phyloP scores from a whole-genome alignment of 2,113 vertebrate genomes.

The Natator depressus region DNA sequence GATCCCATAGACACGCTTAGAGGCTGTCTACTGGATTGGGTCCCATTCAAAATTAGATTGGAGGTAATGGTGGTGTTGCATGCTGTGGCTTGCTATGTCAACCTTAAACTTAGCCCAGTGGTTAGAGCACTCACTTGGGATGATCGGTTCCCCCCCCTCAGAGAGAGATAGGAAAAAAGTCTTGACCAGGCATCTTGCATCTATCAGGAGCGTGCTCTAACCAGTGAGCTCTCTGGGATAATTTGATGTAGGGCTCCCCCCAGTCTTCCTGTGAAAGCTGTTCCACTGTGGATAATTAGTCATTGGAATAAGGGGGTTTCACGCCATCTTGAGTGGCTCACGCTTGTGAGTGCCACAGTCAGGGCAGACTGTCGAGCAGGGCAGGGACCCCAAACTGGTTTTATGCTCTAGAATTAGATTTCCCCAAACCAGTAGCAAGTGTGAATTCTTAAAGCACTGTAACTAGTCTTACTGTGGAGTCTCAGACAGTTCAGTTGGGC shows the following conservation, averaged over 20 bases:
- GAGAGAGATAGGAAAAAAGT: neutral
- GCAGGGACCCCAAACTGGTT: no score
- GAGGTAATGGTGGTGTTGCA: neutral
- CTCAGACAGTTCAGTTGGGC: no score
- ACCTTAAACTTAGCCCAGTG: neutral
- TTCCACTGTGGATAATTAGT: neutral
- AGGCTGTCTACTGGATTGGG: neutral
- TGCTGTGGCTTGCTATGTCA: neutral
- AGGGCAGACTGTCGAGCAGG: neutral
- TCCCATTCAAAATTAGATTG: neutral
- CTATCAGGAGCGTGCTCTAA: neutral
- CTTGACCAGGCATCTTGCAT: neutral
- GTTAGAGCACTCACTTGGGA: neutral
- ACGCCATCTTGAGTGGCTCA: neutral
- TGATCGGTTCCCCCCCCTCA: neutral
- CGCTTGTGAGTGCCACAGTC: neutral
- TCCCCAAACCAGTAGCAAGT: neutral
- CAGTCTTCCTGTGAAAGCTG: neutral
- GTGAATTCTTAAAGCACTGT: neutral
- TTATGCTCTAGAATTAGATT: neutral
- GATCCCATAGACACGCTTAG: neutral
- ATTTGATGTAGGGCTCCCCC: no score
- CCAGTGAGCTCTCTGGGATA: neutral
- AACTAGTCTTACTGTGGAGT: neutral
- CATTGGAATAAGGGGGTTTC: neutral